A percentile compares a stretch with the other conserved stretches of the same genome.
Conservation (phyloP, 23 tunicate species). For the Phallusia fumigata region DNA sequence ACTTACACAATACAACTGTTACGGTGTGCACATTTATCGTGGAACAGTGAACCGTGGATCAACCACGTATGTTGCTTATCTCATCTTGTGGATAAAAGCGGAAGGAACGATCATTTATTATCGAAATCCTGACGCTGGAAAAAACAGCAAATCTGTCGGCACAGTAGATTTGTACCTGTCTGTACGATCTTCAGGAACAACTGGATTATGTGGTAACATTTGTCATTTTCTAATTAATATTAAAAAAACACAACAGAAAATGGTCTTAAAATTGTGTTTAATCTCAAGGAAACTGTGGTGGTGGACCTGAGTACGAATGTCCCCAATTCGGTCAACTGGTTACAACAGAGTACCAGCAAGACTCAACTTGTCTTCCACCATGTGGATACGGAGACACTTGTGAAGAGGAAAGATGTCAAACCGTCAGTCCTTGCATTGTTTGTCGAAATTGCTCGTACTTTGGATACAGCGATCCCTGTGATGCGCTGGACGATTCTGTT, state of each 20-base stretch:
- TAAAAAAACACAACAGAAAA: no score
- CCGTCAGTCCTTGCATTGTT: slow-evolving; percentile 11
- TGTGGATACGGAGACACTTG: slow-evolving; percentile 29
- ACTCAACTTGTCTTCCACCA: slow-evolving; percentile 21
- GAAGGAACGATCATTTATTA: background rate
- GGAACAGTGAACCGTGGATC: background rate
- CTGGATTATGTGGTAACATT: slow-evolving; percentile 16
- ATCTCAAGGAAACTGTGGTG: background rate
- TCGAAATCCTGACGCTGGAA: background rate
- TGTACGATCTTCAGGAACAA: background rate
- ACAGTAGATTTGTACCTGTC: background rate
- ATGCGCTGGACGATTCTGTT: slow-evolving; percentile 10
- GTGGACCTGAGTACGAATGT: slow-evolving; percentile 3
- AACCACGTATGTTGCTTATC: background rate
- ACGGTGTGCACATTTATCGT: background rate
- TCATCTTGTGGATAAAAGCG: background rate
- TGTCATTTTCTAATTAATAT: no score
- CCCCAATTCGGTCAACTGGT: background rate
- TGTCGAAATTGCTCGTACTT: slow-evolving; percentile 33
- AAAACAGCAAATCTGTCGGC: background rate
- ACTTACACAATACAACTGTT: background rate
- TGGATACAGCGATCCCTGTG: slow-evolving; percentile 34
- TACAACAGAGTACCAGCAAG: background rate
- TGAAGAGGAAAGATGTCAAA: slow-evolving; percentile 40
- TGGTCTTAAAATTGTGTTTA: no score